Evolutionary conservation across 2,888 invertebrate species (phyloP).

Genomic region (Plutella xylostella): DNA sequence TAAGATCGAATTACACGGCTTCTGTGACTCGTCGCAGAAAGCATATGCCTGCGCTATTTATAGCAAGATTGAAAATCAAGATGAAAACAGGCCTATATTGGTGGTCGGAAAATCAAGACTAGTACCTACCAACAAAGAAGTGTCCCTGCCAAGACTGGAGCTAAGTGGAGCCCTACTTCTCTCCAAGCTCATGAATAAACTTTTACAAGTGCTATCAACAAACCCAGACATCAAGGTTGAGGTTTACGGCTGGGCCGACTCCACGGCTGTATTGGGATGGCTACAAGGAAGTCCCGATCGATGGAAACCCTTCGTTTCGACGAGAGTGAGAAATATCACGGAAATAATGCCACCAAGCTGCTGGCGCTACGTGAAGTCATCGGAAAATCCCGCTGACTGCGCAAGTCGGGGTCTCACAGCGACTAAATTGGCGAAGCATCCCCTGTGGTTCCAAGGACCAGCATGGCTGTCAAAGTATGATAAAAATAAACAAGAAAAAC

Average conservation of each 20-base stretch:
- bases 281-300: conserved; percentile 14
- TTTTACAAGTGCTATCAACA: neutral
- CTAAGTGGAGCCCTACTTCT: conserved; percentile 1
- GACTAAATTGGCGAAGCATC: conserved; percentile 7
- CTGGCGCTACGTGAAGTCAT: conserved; percentile 15
- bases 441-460: conserved; percentile 16
- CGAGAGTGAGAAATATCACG: conserved; percentile 12
- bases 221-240: conserved; percentile 4
- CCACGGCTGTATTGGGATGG: conserved; percentile 17
- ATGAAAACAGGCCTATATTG: neutral
- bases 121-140: conserved; percentile 2
- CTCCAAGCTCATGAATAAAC: conserved; percentile 2
- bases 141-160: conserved; percentile 5
- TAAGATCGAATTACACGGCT: conserved; percentile 4
- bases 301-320: conserved; percentile 20
- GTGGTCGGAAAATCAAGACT: neutral
- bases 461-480: conserved; percentile 1
- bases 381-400: conserved; percentile 16
- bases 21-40: conserved; percentile 1
- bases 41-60: conserved; percentile 1
- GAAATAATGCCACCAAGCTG: conserved; percentile 7
- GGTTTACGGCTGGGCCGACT: conserved; percentile 17
- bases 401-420: conserved; percentile 13
- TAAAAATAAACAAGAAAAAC: no score
- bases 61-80: neutral